phyloP scores from a whole-genome alignment of 2,113 vertebrate species.

The Gila orcuttii region DNA sequence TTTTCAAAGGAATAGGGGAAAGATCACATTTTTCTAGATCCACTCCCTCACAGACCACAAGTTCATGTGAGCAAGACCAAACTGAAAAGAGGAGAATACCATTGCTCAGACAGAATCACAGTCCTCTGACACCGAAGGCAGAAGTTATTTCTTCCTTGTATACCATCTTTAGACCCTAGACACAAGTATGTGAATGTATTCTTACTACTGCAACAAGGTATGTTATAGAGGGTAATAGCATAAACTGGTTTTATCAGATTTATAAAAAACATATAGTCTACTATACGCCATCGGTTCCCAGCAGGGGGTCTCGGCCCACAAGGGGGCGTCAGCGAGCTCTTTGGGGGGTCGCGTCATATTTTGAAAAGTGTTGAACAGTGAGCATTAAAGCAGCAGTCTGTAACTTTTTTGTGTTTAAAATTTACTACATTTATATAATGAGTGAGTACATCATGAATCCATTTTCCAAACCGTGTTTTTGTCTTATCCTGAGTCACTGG shows the following conservation, averaged over 20 bases:
- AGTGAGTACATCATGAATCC: too few species aligned
- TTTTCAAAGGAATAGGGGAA: conserved; percentile 29
- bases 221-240: neutral
- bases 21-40: conserved; percentile 13
- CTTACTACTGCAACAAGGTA: neutral
- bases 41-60: neutral
- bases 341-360: too few species aligned
- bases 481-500: too few species aligned
- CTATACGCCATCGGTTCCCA: too few species aligned
- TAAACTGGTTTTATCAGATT: neutral
- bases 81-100: neutral
- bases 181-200: neutral
- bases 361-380: too few species aligned
- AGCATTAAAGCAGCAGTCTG: too few species aligned
- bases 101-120: neutral
- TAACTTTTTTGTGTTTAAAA: too few species aligned
- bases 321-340: too few species aligned
- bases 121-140: neutral
- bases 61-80: neutral
- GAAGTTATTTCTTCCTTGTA: neutral
- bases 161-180: neutral
- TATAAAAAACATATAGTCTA: too few species aligned
- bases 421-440: too few species aligned
- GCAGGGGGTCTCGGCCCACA: too few species aligned
- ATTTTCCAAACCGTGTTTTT: too few species aligned